Evolutionary conservation across 1,140 invertebrate genomes (phyloP).

Genomic region (Sycophila sp.): DNA sequence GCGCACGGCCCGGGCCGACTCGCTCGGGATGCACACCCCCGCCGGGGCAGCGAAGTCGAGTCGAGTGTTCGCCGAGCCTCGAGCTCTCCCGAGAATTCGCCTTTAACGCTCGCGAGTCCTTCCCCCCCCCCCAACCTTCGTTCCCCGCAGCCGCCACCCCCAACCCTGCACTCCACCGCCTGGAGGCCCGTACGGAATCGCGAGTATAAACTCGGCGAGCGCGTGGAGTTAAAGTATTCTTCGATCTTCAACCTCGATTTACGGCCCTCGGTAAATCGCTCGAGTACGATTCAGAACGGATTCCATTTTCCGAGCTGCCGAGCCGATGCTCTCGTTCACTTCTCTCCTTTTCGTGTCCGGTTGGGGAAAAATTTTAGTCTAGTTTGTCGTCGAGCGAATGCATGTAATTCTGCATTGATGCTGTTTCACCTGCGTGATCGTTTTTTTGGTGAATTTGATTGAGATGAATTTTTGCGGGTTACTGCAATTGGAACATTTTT

Average conservation of each 20-base stretch:
- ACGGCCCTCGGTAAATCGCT: neutral
- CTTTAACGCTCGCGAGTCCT: neutral
- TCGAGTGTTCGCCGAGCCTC: no score
- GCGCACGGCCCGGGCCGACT: neutral
- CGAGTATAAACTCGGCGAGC: constrained; percentile 3
- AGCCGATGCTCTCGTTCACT: no score
- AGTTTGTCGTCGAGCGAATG: no score
- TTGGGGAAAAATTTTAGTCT: no score
- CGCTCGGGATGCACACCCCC: neutral
- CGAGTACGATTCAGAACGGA: neutral
- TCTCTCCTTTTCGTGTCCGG: no score
- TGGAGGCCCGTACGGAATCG: neutral
- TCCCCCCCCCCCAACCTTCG: neutral
- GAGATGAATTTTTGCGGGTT: no score
- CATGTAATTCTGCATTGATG: no score
- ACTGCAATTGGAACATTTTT: no score
- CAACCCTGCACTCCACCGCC: no score
- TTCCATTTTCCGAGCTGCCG: neutral
- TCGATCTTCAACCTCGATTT: constrained; percentile 12
- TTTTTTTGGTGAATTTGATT: no score
- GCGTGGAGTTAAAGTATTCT: constrained; percentile 13
- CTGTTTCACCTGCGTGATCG: no score
- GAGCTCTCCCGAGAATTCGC: neutral
- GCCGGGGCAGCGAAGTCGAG: neutral
- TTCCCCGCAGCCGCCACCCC: neutral